A percentile compares a stretch with the other conserved stretches of the same genome.
Evolutionary conservation across 2,888 invertebrate species (phyloP).

Genomic region (Oscheius myriophilus): DNA sequence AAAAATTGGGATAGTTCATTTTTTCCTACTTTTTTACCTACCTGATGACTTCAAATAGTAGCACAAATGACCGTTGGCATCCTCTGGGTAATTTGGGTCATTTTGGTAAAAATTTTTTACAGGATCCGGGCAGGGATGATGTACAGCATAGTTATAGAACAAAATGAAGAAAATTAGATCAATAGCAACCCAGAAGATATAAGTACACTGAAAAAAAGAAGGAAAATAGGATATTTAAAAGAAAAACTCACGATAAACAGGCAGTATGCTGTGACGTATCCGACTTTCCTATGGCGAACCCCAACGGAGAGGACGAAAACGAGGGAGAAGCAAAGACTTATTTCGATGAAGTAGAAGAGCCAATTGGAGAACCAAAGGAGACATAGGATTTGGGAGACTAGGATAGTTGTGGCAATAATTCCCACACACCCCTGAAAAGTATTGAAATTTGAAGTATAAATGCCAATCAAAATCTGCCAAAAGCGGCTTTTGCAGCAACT

Average conservation of each 20-base stretch:
- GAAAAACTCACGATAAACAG: slow-evolving; percentile 1
- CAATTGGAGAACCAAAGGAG: slow-evolving; percentile 1
- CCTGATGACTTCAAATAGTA: background rate
- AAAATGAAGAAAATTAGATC: slow-evolving; percentile 11
- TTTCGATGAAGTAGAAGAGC: slow-evolving; percentile 10
- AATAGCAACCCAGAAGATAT: slow-evolving; percentile 1
- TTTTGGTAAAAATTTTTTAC: background rate
- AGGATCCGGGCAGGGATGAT: background rate
- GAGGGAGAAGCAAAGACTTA: slow-evolving; percentile 15
- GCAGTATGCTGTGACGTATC: background rate
- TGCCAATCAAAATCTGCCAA: too few species aligned
- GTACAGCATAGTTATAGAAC: background rate
- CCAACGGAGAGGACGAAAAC: slow-evolving; percentile 22
- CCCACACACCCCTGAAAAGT: slow-evolving; percentile 23
- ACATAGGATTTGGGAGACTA: slow-evolving; percentile 14
- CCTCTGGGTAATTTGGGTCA: background rate
- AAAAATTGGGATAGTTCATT: background rate
- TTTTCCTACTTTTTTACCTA: background rate
- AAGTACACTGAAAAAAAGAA: slow-evolving; percentile 3
- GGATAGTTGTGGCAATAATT: slow-evolving; percentile 7
- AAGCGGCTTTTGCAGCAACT: too few species aligned
- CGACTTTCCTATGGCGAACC: slow-evolving; percentile 8
- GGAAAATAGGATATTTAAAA: background rate
- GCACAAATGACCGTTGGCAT: background rate
- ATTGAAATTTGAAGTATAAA: too few species aligned